Evolutionary conservation across 2,797 vertebrate species (phyloP), one percentile per base, ranked within the genome.

Genomic region (Scomberomorus guttatus): DNA sequence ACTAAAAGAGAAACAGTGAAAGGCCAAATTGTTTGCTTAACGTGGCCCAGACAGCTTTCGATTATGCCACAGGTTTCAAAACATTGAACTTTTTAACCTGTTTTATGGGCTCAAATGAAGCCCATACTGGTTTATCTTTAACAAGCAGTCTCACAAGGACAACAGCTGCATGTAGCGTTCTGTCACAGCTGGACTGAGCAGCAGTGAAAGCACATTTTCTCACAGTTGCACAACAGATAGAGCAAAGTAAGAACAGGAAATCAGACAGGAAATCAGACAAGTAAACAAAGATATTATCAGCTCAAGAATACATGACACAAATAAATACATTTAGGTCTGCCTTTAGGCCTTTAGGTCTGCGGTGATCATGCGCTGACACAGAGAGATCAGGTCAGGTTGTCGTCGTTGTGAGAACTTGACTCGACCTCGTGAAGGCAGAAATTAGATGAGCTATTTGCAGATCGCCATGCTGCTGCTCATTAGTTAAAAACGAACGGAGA

Each of bases 371-470:
- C 60, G 71, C 52, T 37, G 51, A 70, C 24, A 48, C 18, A 14
- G 13, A 25, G n/a, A 62, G 29, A 48, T 63, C 44, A 29, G 57
- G 46, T 54, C 51, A 50, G 65, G 25, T 55, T 20, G 37, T 66
- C 51, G 17, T 72, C 24, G 32, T 24, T 66, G 61, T 22, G 34
- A 34, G 22, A 70, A 48, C 57, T 60, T 32, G 58, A 44, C 66
- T 73, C 13, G 1, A 29, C 50, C 79, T 79, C 29, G 67, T 83
- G 75, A 80, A 66, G 59, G 58, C 48, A 73, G 15, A 85, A 83
- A 87, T 90, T 73, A 86, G 61, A 90, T 83, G 25, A 90, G 72
- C 83, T 89, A 85, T 89, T 84, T 80, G 20, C 24, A 51, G 81
- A n/a, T 7, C 3, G 24, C 27, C 86, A 65, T 80, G 80, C 75